phyloP scores from a whole-genome alignment of 92 coral and sea anemone species.

The Heliopora coerulea region DNA sequence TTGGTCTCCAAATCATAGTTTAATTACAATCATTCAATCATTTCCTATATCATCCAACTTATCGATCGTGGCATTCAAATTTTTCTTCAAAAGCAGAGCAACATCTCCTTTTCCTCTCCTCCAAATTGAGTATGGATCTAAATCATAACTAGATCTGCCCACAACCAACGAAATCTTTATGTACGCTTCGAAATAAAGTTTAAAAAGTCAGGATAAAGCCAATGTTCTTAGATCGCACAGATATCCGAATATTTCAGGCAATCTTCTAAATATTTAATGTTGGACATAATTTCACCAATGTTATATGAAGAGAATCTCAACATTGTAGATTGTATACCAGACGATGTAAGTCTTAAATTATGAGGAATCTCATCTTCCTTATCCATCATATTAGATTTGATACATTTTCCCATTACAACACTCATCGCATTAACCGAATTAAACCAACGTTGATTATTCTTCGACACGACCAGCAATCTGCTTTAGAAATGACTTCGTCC shows the following conservation, averaged over 20 bases:
- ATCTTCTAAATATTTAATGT: background rate
- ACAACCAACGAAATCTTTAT: slow-evolving; percentile 21
- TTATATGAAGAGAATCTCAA: background rate
- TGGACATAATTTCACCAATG: slow-evolving; percentile 6
- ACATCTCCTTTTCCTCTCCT: slow-evolving; percentile 12
- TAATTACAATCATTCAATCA: background rate
- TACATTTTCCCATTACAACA: no score
- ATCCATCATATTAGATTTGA: no score
- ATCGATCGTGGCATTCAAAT: background rate
- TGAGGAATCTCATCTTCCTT: no score
- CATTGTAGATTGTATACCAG: background rate
- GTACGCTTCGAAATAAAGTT: background rate
- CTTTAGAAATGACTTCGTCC: background rate
- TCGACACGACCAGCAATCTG: background rate
- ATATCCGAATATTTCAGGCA: slow-evolving; percentile 2
- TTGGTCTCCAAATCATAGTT: background rate
- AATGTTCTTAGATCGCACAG: slow-evolving; percentile 10
- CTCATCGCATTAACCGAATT: no score
- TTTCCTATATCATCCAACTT: slow-evolving; percentile 1
- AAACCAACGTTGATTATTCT: no score
- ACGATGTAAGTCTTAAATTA: no score
- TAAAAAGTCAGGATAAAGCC: slow-evolving; percentile 24
- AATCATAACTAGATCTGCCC: slow-evolving; percentile 16
- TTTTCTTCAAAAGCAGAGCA: slow-evolving; percentile 16
- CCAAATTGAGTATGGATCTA: slow-evolving; percentile 4